phyloP scores from a whole-genome alignment of 2,113 vertebrate species.

The Suncus etruscus region DNA sequence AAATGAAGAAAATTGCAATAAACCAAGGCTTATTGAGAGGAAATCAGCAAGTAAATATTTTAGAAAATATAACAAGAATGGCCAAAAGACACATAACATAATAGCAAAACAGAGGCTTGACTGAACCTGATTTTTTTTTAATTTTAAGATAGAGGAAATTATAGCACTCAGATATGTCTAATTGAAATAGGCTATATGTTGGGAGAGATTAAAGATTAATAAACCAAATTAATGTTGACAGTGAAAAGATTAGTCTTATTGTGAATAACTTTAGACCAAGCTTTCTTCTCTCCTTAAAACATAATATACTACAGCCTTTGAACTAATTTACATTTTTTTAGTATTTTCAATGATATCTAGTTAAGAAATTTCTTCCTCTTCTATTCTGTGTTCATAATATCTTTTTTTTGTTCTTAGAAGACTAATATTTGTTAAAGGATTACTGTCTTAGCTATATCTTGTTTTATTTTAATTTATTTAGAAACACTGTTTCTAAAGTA shows the following conservation, averaged over 20 bases:
- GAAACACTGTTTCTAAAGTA: not conserved
- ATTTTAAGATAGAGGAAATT: not conserved
- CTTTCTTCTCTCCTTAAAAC: too few species aligned
- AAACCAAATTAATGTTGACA: not conserved
- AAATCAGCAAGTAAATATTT: not conserved
- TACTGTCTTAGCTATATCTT: not conserved
- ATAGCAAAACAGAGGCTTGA: not conserved
- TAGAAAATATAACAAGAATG: not conserved
- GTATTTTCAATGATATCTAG: not conserved
- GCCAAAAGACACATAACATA: not conserved
- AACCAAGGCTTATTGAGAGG: not conserved
- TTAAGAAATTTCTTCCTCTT: conserved; percentile 26
- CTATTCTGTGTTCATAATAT: not conserved
- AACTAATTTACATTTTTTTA: not conserved
- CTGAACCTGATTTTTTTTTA: not conserved
- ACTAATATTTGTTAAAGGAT: not conserved
- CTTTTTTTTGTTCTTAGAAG: not conserved
- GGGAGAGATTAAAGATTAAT: not conserved
- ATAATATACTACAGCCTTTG: not conserved
- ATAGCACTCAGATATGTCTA: not conserved
- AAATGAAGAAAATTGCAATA: not conserved
- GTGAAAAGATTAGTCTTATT: not conserved
- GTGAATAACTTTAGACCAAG: not conserved
- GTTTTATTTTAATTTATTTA: too few species aligned
- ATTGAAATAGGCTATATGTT: not conserved